Evolutionary conservation across 2,888 invertebrate genomes (phyloP), one percentile per base, ranked within the genome.

Genomic region (Campoplex nolae): DNA sequence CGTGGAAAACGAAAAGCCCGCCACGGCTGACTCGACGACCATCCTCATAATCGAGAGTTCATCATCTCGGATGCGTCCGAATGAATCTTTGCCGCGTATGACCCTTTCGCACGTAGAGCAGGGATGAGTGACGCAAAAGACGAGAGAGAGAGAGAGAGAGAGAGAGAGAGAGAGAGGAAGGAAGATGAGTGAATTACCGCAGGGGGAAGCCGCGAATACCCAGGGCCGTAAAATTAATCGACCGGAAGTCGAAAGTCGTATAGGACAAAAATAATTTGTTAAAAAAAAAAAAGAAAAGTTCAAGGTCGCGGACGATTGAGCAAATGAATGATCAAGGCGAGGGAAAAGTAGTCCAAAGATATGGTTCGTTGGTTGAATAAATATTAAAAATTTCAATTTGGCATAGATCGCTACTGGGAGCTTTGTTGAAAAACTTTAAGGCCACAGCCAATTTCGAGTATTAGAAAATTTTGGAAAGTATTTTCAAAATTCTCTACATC

Each of bases 61-160:
- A 80, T 83, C 85, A 83, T 87, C 80, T 87, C 83, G 82, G 54
- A 35, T 65, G 75, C 79, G 56, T 83, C 54, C 62, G 67, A 83
- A 83, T 80, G 71, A 86, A 85, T 78, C 82, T 85, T 54, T 62
- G 45, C 54, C 42, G 65, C 82, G 71, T 58, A 35, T 70, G 58
- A 75, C 42, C 32, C 28, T 38, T 62, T 13, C 32, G 11, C 7
- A 11, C 7, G 23, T 23, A 23, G 23, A 35, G 42, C 73, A 70
- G 38, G 54, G 56, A 56, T 42, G 58, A 35, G 73, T 56, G 73
- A 86, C 70, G 83, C 68, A 78, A 76, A 48, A 62, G 18, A 42
- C 73, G 45, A 35, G 54, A 71, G 42, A 67, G 45, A 58, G 68
- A 80, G n/a, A 62, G 58, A 42, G 73, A 38, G 74, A 45, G 45